Evolutionary conservation across 1,140 invertebrate genomes (phyloP), one percentile per base, ranked within the genome.

Genomic region (Cecropterus lyciades): DNA sequence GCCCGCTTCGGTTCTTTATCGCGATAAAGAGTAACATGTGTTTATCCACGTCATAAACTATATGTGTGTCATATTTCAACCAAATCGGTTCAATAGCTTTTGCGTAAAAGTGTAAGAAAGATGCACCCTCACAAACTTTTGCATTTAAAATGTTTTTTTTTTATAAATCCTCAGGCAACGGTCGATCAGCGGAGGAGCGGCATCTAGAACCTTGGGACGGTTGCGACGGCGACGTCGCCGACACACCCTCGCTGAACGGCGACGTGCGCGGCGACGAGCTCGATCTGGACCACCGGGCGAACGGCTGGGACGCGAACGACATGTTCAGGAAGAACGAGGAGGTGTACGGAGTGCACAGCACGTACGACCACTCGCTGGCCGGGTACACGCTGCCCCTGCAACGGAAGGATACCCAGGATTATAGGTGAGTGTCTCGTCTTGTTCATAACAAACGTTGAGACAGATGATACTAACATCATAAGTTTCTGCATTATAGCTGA

Each of bases 321-420:
- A 99, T 99, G 98, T 99, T 99, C 91, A 93, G 95, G 13, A 97
- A 96, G 84, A 99, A 99, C 92, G 97, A 98, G 89, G 95, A 97
- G 92, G 91, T 96, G 57, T 98, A 98, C 88, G 97, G 97, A 63
- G 97, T 99, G 8, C 95, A 95, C 74, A 96, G 97, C 65, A 97
- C 96, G 5, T 99, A 97, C 88, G 97, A 98, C 86, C 95, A 97
- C 69, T 96, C 95, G 48, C 91, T 99, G 65, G 93, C 94, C 13
- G 96, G 96, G 17, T 99, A 99, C 77, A 99, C 98, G n/a, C 94
- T 97, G 66, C 95, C 94, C 55, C 85, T 98, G 73, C 96, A 98
- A 80, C 95, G 95, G 80, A 96, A 95, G 78, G 97, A 99, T 81
- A 96, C 96, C 1, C 95, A 96, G 76, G 97, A 98, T 87, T 98